Evolutionary conservation across 2,888 invertebrate species (phyloP), one percentile per base, ranked within the genome.

Genomic region (Drosophila phalerata): DNA sequence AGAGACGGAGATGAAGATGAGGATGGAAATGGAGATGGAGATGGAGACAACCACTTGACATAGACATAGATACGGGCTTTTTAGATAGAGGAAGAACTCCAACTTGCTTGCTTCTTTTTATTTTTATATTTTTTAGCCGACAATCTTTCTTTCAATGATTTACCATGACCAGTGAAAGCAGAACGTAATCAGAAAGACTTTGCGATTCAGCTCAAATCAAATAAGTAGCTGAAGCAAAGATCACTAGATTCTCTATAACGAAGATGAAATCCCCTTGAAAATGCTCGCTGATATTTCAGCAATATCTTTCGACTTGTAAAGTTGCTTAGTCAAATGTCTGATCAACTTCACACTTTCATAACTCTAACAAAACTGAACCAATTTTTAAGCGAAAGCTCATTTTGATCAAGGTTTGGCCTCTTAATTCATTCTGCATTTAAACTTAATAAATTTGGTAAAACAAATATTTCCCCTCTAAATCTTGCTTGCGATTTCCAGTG

Each of bases 91-190:
- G 57, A 28, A 17, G 43, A 57, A 57, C 57, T 57, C 37, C 55
- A 56, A 56, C 22, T 56, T 56, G 43, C 52, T 8, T 30, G 30
- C 30, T 9, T 30, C 30, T 9, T 30, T 4, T 34, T n/a, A 11
- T 9, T 30, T 4, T 34, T n/a, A 11, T 30, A 6, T 30, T 58
- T 37, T 52, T 42, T 15, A 28, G 52, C 52, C 48, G 60, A 66
- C 55, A 60, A 58, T 61, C 75, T 74, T 22, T 22, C 79, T 52
- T 57, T 60, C 69, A 28, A 71, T 80, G 77, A 77, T 77, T 71
- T 66, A 58, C 72, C 81, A 63, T 77, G 81, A 66, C 80, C 79
- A 86, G 88, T 79, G 88, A 81, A 81, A 81, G 81, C 81, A 76
- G 77, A 81, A 82, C 81, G 66, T 64, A 81, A 85, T 88, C 85